phyloP scores from a whole-genome alignment of 2,888 invertebrate species.

The Cryptus armator region DNA sequence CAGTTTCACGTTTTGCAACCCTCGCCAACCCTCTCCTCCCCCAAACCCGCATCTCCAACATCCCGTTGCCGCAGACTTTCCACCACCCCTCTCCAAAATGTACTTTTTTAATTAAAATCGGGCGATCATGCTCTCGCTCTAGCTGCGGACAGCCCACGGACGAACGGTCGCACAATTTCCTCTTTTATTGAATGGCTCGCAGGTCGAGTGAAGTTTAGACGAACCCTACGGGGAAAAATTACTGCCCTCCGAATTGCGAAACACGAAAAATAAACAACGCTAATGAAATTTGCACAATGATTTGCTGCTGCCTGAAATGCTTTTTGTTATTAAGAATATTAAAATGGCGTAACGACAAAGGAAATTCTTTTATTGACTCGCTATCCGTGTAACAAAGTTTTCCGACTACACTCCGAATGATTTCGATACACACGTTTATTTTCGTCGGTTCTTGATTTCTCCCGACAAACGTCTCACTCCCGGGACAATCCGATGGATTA shows the following conservation, averaged over 20 bases:
- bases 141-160: conserved; percentile 44
- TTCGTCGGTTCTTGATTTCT: conserved; percentile 55
- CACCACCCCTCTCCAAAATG: conserved; percentile 59
- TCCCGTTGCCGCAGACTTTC: conserved; percentile 52
- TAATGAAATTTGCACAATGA: neutral
- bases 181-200: conserved; percentile 73
- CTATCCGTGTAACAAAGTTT: neutral
- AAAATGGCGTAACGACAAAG: neutral
- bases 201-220: conserved; percentile 37
- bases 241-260: conserved; percentile 32
- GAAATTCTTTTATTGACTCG: neutral
- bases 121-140: conserved; percentile 68
- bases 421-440: conserved; percentile 28
- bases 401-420: neutral
- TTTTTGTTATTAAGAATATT: neutral
- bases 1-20: conserved; percentile 49
- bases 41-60: conserved; percentile 36
- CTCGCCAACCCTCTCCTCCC: conserved; percentile 44
- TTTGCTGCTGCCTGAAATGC: neutral
- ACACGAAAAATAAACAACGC: conserved; percentile 12
- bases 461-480: conserved; percentile 66
- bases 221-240: conserved; percentile 47
- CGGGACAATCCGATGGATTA: conserved; percentile 77
- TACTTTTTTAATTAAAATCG: conserved; percentile 78
- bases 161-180: conserved; percentile 65